Evolutionary conservation across 2,888 invertebrate species (phyloP), one percentile per base, ranked within the genome.

Genomic region (Pachydiplax longipennis): DNA sequence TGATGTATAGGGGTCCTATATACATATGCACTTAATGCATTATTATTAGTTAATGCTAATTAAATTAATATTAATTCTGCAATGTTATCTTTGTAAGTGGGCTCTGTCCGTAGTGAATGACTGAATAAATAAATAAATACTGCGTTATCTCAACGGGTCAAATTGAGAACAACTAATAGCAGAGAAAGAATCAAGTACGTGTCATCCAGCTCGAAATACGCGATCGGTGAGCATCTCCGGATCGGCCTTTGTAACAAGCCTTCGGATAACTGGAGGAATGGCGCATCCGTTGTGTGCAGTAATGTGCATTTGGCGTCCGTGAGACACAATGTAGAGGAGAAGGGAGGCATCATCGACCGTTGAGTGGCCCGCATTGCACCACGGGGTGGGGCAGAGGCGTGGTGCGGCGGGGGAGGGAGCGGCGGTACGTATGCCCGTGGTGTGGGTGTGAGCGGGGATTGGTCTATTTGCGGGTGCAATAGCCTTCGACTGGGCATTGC

Each of bases 311-410:
- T 87, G 22, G 65, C 87, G 22, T 53, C 87, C 37, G 48, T 6
- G 37, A 37, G 44, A 44, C 44, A 44, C 44, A 4, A 53, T 58
- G 53, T 13, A 31, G 35, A 53, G 81, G 25, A 48, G 48, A 25
- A n/a, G 82, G 44, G 82, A 58, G 87, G 87, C 87, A 87, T 87
- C 87, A 87, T 87, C 87, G 87, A 87, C 87, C 87, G 87, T 87
- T 87, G 87, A 87, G 87, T 87, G 87, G 87, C 87, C 87, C 87
- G 87, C 87, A 87, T 87, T 87, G 87, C 87, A 87, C 87, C 87
- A 87, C 87, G 87, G 87, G 37, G 22, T 53, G 87, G 61, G 61
- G 61, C n/a, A 83, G 83, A 31, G 58, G 40, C 22, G 31, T 58
- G 87, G 58, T 37, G 61, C 37, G 61, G 87, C 58, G 83, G 83